These are phyloP conservation scores for Ptychoptera contaminata DNA, from an alignment of 2,888 invertebrate species.

Conservation along the genomic window DNA sequence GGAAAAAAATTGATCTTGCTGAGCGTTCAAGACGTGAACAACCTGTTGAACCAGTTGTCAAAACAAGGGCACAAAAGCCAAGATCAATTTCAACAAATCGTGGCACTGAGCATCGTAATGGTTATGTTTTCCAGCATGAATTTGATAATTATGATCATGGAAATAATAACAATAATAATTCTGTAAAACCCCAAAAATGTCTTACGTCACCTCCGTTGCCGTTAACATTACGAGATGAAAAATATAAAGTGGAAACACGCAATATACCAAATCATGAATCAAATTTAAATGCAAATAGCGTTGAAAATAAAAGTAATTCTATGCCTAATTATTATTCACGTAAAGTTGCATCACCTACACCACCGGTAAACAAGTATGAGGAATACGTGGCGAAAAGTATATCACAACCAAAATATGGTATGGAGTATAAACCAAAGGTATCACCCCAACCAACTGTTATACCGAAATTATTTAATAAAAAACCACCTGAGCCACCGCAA, in stretches of 20 bases:
- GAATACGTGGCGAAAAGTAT: constrained; percentile 24
- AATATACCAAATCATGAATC: background rate
- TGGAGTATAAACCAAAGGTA: background rate
- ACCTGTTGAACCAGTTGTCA: constrained; percentile 3
- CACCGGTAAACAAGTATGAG: constrained; percentile 25
- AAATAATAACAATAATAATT: constrained; percentile 4
- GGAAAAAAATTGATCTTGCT: constrained; percentile 44
- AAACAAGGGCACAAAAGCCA: constrained; percentile 19
- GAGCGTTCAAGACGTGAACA: constrained; percentile 31
- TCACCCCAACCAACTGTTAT: background rate
- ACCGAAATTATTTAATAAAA: constrained; percentile 1
- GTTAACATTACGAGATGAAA: background rate
- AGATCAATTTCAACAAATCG: constrained; percentile 26
- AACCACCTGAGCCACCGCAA: constrained; percentile 20
- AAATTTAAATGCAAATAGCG: background rate
- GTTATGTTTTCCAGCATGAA: constrained; percentile 3
- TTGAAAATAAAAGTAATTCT: constrained; percentile 22
- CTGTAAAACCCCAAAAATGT: constrained; percentile 12
- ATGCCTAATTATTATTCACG: constrained; percentile 27
- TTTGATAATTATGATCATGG: constrained; percentile 5
- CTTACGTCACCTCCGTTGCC: background rate
- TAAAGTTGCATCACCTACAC: constrained; percentile 10
- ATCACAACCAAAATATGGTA: background rate
- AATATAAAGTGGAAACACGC: too few species aligned
- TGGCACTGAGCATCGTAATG: constrained; percentile 2